Percentiles rank a stretch among this genome's conserved stretches.
These are phyloP conservation scores for Halichoerus grypus DNA, from an alignment of 2,113 vertebrate species.

Conservation along the genomic window DNA sequence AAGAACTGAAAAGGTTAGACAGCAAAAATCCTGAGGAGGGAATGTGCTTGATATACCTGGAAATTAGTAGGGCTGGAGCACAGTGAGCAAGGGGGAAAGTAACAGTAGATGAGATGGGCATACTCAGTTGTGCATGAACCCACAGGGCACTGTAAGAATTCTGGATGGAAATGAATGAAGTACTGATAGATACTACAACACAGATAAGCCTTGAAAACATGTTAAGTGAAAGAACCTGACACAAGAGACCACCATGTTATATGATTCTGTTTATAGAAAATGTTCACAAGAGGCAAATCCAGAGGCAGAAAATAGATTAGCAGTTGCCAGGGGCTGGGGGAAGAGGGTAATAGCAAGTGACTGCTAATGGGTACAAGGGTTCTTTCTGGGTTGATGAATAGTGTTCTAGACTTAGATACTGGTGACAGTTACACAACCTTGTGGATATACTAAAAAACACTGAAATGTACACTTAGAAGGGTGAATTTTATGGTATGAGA, in stretches of 20 bases:
- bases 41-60: background rate
- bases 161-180: background rate
- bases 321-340: background rate
- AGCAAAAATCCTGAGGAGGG: slow-evolving; percentile 10
- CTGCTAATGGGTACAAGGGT: background rate
- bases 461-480: background rate
- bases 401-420: background rate
- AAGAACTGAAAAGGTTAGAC: slow-evolving; percentile 21
- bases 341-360: background rate
- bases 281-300: background rate
- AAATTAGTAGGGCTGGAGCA: background rate
- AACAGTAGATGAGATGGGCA: background rate
- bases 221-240: background rate
- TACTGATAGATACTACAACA: background rate
- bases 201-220: background rate
- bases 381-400: slow-evolving; percentile 14
- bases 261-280: background rate
- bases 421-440: background rate
- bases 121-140: background rate
- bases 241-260: background rate
- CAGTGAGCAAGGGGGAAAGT: background rate
- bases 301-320: background rate
- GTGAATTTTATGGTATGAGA: background rate
- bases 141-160: background rate
- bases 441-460: background rate